These are phyloP conservation scores for Lathamus discolor DNA, from an alignment of 2,113 vertebrate species.

Conservation along the genomic window DNA sequence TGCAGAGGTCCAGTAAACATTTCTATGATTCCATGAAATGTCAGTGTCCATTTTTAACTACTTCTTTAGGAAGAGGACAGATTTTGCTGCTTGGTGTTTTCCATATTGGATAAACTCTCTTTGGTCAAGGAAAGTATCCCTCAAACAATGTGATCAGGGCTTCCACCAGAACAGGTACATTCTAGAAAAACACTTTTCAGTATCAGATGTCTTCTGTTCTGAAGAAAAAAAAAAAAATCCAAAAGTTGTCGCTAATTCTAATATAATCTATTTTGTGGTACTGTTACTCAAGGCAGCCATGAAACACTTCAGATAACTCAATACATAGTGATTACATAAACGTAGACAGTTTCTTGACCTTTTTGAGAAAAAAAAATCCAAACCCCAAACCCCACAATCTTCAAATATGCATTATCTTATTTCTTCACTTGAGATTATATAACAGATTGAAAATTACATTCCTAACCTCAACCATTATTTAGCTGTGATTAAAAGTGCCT, in stretches of 20 bases:
- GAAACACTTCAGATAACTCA: neutral
- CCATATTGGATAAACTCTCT: neutral
- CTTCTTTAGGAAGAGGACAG: neutral
- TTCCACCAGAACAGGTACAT: neutral
- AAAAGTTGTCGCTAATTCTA: neutral
- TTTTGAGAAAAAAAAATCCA: neutral
- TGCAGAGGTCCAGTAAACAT: neutral
- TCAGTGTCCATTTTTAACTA: neutral
- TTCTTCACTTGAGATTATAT: neutral
- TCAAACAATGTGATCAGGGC: neutral
- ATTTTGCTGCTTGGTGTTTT: neutral
- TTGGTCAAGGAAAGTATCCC: neutral
- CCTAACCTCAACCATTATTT: neutral
- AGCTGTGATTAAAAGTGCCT: neutral
- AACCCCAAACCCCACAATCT: neutral
- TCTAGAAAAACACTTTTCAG: neutral
- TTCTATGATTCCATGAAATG: neutral
- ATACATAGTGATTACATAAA: neutral
- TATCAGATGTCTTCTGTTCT: neutral
- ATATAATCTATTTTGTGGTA: neutral
- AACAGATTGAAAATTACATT: neutral
- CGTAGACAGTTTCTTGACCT: fast-evolving
- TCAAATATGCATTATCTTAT: neutral
- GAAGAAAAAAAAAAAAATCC: neutral
- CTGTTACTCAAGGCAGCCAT: neutral